Percentiles rank a stretch among this genome's conserved stretches.
These are phyloP conservation scores for Bettongia penicillata DNA, from an alignment of 2,113 vertebrate species.

Conservation along the genomic window DNA sequence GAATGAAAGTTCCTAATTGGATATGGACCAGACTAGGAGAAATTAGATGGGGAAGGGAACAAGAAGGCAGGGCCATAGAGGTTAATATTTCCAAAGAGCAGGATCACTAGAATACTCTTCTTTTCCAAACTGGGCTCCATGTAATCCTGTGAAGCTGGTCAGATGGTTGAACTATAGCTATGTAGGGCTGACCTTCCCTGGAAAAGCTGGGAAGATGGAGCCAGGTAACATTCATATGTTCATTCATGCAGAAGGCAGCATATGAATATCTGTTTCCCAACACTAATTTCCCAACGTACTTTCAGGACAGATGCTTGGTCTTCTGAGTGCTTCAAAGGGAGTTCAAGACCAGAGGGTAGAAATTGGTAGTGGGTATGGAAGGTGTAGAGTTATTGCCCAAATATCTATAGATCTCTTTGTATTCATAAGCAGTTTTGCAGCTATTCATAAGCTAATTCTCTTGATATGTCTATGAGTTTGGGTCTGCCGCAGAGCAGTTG, in stretches of 20 bases:
- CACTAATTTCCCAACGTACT: background rate
- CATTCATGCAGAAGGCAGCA: background rate
- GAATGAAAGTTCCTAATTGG: background rate
- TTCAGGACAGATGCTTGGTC: background rate
- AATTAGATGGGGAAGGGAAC: background rate
- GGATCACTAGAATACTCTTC: accelerated
- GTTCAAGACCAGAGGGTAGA: background rate
- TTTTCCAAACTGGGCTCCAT: accelerated
- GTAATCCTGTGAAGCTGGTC: background rate
- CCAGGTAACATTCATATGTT: background rate
- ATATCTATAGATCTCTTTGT: background rate
- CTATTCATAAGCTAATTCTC: slow-evolving; percentile 5
- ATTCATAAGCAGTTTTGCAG: slow-evolving; percentile 6
- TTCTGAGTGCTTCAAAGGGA: background rate
- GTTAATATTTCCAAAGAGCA: background rate
- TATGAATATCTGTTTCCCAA: background rate
- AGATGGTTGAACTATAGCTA: background rate
- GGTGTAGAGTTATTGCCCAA: background rate
- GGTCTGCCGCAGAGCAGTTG: background rate
- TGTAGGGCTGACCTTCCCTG: background rate
- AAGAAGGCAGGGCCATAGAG: accelerated
- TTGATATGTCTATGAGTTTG: background rate
- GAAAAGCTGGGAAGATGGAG: background rate
- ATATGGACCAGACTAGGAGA: background rate
- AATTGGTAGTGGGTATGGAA: background rate